phyloP scores from a whole-genome alignment of 2,797 vertebrate genomes.

The Etheostoma nigrum region DNA sequence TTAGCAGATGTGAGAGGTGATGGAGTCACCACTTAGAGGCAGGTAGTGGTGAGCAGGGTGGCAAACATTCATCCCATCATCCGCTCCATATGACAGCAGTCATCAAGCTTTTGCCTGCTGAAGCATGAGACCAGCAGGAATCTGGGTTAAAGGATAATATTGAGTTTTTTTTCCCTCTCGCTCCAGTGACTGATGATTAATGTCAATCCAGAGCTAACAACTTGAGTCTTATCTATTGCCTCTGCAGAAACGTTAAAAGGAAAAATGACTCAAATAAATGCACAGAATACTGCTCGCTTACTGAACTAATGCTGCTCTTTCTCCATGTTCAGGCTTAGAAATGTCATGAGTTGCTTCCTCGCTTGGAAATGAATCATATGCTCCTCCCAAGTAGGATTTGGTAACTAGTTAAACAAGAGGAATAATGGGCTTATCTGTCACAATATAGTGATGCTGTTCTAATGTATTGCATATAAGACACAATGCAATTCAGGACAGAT shows the following conservation, averaged over 20 bases:
- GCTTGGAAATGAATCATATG: slow-evolving; percentile 31
- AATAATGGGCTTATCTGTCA: slow-evolving; percentile 4
- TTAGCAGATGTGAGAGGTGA: slow-evolving; percentile 75
- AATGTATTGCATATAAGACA: neutral
- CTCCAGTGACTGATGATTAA: slow-evolving; percentile 28
- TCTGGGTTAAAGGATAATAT: slow-evolving; percentile 73
- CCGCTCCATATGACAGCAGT: slow-evolving; percentile 72
- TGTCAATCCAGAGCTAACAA: slow-evolving; percentile 22
- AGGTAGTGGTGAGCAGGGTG: slow-evolving; percentile 63
- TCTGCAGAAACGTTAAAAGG: slow-evolving; percentile 17
- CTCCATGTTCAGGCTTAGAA: slow-evolving; percentile 6
- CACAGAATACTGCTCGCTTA: neutral
- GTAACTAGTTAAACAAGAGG: slow-evolving; percentile 2
- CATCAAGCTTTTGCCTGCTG: slow-evolving; percentile 56
- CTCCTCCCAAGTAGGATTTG: slow-evolving; percentile 10
- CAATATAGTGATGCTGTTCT: neutral
- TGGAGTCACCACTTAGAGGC: slow-evolving; percentile 76
- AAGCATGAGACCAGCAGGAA: slow-evolving; percentile 65
- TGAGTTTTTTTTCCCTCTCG: neutral
- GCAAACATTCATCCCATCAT: slow-evolving; percentile 78
- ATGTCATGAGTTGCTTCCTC: slow-evolving; percentile 15
- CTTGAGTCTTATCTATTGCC: slow-evolving; percentile 17
- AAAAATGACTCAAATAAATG: slow-evolving; percentile 25
- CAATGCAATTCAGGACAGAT: neutral
- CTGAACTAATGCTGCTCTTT: neutral